A percentile compares a stretch with the other conserved stretches of the same genome.
Evolutionary conservation across 2,888 invertebrate species (phyloP).

Genomic region (Carabus problematicus): DNA sequence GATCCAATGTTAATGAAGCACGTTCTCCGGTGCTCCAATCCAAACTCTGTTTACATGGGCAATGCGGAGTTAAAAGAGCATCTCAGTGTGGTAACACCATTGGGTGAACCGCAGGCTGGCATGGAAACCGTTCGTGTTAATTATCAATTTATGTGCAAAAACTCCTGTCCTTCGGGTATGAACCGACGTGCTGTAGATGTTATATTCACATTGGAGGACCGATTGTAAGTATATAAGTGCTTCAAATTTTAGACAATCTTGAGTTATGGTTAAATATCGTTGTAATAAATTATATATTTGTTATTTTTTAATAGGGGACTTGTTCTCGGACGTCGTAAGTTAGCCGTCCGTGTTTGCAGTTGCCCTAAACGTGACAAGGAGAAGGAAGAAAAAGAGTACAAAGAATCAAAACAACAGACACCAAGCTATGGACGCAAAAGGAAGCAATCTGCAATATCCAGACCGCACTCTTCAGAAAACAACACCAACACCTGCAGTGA

Average conservation of each 20-base stretch:
- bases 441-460: slow-evolving; percentile 15
- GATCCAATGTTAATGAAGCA: slow-evolving; percentile 53
- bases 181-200: slow-evolving; percentile 75
- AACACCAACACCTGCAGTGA: background rate
- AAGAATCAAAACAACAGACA: slow-evolving; percentile 35
- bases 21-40: slow-evolving; percentile 66
- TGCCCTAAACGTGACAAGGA: slow-evolving; percentile 78
- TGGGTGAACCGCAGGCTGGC: slow-evolving; percentile 65
- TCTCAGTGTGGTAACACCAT: slow-evolving; percentile 68
- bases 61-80: slow-evolving; percentile 57
- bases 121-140: slow-evolving; percentile 67
- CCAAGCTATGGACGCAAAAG: slow-evolving; percentile 22
- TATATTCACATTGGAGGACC: slow-evolving; percentile 72
- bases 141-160: slow-evolving; percentile 79
- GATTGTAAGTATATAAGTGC: slow-evolving; percentile 57
- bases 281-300: slow-evolving; percentile 1
- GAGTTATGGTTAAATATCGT: background rate
- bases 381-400: slow-evolving; percentile 65
- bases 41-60: slow-evolving; percentile 65
- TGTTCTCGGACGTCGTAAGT: slow-evolving; percentile 70
- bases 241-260: background rate
- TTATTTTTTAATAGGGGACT: slow-evolving; percentile 59
- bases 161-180: slow-evolving; percentile 79
- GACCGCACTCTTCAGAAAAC: background rate
- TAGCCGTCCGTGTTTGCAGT: slow-evolving; percentile 79